Evolutionary conservation across 2,888 invertebrate genomes (phyloP), one percentile per base, ranked within the genome.

Genomic region (Tryphoninae sp.): DNA sequence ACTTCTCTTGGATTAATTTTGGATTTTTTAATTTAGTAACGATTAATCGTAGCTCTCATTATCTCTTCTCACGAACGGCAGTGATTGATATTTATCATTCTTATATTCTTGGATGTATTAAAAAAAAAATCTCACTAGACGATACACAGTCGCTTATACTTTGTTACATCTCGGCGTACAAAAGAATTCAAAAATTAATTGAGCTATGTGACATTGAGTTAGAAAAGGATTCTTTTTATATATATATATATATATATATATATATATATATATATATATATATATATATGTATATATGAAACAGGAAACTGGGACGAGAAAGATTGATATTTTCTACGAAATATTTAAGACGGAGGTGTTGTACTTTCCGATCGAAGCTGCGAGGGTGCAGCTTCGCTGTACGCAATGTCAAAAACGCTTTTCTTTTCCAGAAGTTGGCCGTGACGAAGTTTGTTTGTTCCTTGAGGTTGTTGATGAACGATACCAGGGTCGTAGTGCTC

Each of bases 391-490:
- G 98, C 96, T 88, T 97, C 97, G 88, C 96, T 97, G 89, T 98
- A 98, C 0, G 97, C 97, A 85, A 98, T 98, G 7, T 97, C 97
- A 89, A 98, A 98, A 40, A 98, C 96, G 90, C 97, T 98, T 90
- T 98, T 97, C 93, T 98, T 98, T 88, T 97, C 97, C 80, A 94
- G 86, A 77, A 94, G 90, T 83, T 93, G 93, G 83, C 93, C 93
- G 83, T 93, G 90, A 4, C 91, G 86, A 9, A 91, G 75, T 42
- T 90, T 89, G 16, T 82, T 86, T 42, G 58, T 58, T 0, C 86
- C 86, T 16, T 88, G 86, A 49, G 88, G 90, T 7, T 87, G 33
- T 69, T 95, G 95, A 93, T 96, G 95, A 7, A 96, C 96, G 84
- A 96, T 96, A 0, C 96, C 96, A 0, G 96, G 96, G 89, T 97